These are phyloP conservation scores for Odontophorus gujanensis DNA, from an alignment of 2,113 vertebrate species.

Conservation along the genomic window DNA sequence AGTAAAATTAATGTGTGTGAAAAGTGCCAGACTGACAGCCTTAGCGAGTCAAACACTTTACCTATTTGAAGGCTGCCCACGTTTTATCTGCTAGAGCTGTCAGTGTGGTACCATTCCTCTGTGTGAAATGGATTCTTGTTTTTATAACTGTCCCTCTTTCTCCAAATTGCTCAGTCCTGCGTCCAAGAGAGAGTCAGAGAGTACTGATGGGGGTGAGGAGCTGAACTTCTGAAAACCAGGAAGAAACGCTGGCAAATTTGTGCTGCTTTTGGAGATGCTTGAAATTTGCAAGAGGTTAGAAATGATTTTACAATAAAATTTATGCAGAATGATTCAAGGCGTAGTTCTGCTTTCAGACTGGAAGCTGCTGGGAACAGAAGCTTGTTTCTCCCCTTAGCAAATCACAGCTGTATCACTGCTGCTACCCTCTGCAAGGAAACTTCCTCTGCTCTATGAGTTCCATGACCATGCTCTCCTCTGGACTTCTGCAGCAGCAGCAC, in stretches of 20 bases:
- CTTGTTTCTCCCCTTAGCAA: neutral
- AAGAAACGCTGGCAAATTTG: neutral
- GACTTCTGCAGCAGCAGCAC: fast-evolving
- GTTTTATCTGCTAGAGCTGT: constrained; percentile 21
- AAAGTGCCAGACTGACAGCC: constrained; percentile 28
- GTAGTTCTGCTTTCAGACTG: neutral
- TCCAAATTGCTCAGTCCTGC: neutral
- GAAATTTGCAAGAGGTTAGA: neutral
- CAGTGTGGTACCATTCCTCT: neutral
- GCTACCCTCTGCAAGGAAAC: neutral
- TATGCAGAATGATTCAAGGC: neutral
- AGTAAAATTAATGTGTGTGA: constrained; percentile 1
- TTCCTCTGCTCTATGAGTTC: neutral
- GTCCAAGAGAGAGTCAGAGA: neutral
- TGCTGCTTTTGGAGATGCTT: neutral
- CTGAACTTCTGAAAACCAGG: neutral
- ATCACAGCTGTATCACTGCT: neutral
- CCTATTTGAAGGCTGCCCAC: neutral
- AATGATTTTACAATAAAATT: neutral
- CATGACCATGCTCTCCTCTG: neutral
- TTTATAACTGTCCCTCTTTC: neutral
- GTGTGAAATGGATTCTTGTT: neutral
- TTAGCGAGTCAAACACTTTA: neutral
- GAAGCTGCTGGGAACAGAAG: neutral
- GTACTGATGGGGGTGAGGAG: neutral